phyloP scores from a whole-genome alignment of 1,140 invertebrate genomes.

The Ostrea edulis region DNA sequence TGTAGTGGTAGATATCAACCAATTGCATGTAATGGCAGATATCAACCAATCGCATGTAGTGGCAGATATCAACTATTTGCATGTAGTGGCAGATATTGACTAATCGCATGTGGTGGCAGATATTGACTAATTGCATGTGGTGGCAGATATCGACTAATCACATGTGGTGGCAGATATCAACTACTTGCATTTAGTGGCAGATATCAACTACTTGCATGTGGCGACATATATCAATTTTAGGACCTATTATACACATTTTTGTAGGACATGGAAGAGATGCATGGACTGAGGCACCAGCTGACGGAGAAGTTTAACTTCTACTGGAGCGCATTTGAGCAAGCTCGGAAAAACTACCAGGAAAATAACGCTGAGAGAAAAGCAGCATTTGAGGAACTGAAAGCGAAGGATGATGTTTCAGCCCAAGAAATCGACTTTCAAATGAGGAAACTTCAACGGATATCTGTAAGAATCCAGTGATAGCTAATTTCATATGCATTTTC shows the following conservation, averaged over 20 bases:
- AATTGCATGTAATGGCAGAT: no score
- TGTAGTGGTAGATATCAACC: not conserved
- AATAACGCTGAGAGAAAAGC: conserved; percentile 78
- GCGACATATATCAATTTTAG: not conserved
- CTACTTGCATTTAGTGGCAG: not conserved
- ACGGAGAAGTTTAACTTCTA: conserved; percentile 76
- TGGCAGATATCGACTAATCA: no score
- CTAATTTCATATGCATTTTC: not conserved
- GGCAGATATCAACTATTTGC: no score
- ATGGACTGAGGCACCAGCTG: conserved; percentile 75
- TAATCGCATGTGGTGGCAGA: no score
- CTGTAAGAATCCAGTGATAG: not conserved
- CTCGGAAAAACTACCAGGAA: conserved; percentile 77
- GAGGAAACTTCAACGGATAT: conserved; percentile 78
- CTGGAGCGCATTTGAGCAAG: conserved; percentile 76
- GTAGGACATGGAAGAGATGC: conserved; percentile 80
- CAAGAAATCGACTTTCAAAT: conserved; percentile 79
- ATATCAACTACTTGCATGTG: not conserved
- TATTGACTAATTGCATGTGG: no score
- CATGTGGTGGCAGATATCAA: not conserved
- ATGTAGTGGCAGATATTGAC: no score
- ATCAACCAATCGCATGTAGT: no score
- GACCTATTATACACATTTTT: not conserved
- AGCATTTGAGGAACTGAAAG: conserved; percentile 78
- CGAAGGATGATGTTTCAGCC: conserved; percentile 78